Conservation (phyloP, 1,140 invertebrate species). For the Brachionus rubens region DNA sequence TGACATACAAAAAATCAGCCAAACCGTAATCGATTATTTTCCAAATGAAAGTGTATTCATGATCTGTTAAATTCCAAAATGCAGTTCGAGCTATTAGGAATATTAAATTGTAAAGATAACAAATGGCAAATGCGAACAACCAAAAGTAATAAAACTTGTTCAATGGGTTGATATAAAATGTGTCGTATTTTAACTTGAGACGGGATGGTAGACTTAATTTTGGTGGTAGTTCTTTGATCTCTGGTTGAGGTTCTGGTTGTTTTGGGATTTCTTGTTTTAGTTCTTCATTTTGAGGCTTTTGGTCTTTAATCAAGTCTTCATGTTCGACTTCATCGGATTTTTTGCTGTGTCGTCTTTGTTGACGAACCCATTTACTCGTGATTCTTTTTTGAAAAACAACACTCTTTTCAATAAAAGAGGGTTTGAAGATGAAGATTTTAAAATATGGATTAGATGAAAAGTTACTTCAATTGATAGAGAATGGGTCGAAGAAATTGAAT, state of each 20-base stretch:
- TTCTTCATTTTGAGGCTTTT: too few species aligned
- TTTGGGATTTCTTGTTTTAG: background rate
- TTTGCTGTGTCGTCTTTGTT: background rate
- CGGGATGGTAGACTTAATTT: slow-evolving; percentile 7
- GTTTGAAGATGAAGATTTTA: background rate
- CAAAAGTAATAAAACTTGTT: slow-evolving; percentile 69
- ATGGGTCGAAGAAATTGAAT: background rate
- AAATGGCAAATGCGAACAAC: slow-evolving; percentile 76
- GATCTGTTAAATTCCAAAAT: slow-evolving; percentile 82
- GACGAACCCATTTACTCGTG: background rate
- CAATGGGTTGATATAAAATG: slow-evolving; percentile 62
- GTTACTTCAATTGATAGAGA: background rate
- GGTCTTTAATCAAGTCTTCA: background rate
- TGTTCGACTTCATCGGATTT: background rate
- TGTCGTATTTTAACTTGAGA: slow-evolving; percentile 35
- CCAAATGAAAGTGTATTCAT: slow-evolving; percentile 69
- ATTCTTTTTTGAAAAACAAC: background rate
- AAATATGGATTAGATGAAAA: background rate
- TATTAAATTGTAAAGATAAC: slow-evolving; percentile 85
- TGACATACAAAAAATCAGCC: slow-evolving; percentile 79
- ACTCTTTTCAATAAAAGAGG: background rate
- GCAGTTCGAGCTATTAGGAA: slow-evolving; percentile 84
- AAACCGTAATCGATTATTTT: slow-evolving; percentile 71
- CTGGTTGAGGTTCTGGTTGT: background rate
- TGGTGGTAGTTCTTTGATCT: background rate